Evolutionary conservation across 2,888 invertebrate genomes (phyloP).

Genomic region (Nasonovia ribisnigri): DNA sequence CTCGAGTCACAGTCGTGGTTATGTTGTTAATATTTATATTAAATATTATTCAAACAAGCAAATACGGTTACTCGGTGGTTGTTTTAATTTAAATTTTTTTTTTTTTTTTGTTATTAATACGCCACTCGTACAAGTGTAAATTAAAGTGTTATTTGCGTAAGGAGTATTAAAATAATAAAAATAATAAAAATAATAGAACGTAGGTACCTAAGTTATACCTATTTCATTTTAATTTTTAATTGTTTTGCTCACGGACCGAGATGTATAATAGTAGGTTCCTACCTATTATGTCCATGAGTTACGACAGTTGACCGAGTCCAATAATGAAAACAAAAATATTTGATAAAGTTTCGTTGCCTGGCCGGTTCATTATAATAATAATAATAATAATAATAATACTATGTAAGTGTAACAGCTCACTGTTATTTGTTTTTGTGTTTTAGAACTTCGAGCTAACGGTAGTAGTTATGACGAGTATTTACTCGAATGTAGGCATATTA

Average conservation of each 20-base stretch:
- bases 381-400: neutral
- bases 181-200: neutral
- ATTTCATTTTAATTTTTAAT: neutral
- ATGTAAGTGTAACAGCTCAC: neutral
- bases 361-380: neutral
- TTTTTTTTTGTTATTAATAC: neutral
- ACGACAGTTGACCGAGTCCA: neutral
- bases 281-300: neutral
- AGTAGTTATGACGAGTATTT: neutral
- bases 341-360: neutral
- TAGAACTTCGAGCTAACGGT: neutral
- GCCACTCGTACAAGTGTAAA: neutral
- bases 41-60: neutral
- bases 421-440: neutral
- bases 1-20: neutral
- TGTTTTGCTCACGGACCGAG: conserved; percentile 23
- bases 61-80: neutral
- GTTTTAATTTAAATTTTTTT: no score
- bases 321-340: neutral
- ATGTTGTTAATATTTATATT: neutral
- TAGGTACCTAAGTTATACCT: neutral
- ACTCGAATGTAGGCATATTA: neutral
- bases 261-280: neutral
- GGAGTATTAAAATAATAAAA: neutral
- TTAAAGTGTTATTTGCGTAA: neutral